Evolutionary conservation across 2,797 vertebrate genomes (phyloP).

Genomic region (Takifugu ocellatus): DNA sequence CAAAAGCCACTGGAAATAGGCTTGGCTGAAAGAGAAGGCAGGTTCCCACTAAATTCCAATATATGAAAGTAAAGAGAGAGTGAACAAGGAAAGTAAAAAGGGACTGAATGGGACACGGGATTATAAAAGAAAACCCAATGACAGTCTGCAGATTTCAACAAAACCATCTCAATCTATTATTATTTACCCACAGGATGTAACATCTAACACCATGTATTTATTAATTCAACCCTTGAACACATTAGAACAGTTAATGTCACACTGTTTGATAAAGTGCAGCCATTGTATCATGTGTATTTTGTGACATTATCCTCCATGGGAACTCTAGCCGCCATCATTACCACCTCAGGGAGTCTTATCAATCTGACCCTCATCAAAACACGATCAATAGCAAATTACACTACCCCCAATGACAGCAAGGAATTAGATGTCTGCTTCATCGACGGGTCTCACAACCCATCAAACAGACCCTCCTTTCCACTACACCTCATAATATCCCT

Average conservation of each 20-base stretch:
- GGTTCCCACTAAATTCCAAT: slow-evolving; percentile 45
- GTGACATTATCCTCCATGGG: slow-evolving; percentile 42
- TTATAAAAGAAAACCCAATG: slow-evolving; percentile 39
- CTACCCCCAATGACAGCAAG: slow-evolving; percentile 44
- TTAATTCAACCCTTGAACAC: neutral
- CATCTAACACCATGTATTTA: slow-evolving; percentile 3
- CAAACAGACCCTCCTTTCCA: slow-evolving; percentile 23
- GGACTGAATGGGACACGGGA: slow-evolving; percentile 5
- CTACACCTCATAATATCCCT: slow-evolving; percentile 21
- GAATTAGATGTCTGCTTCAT: slow-evolving; percentile 43
- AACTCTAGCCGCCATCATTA: slow-evolving; percentile 55
- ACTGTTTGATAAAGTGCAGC: slow-evolving; percentile 14
- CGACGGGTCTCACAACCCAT: slow-evolving; percentile 22
- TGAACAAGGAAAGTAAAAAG: slow-evolving; percentile 4
- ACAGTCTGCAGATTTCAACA: slow-evolving; percentile 36
- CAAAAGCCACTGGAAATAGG: slow-evolving; percentile 73
- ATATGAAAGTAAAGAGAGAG: slow-evolving; percentile 19
- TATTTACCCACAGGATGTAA: slow-evolving; percentile 9
- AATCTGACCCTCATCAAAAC: slow-evolving; percentile 68
- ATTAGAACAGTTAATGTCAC: slow-evolving; percentile 15
- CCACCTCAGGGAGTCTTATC: slow-evolving; percentile 46
- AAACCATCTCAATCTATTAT: slow-evolving; percentile 24
- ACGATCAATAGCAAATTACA: slow-evolving; percentile 69
- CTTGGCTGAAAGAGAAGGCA: slow-evolving; percentile 53
- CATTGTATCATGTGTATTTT: slow-evolving; percentile 13